Evolutionary conservation across 2,888 invertebrate genomes (phyloP).

Genomic region (Hanleya hanleyi): DNA sequence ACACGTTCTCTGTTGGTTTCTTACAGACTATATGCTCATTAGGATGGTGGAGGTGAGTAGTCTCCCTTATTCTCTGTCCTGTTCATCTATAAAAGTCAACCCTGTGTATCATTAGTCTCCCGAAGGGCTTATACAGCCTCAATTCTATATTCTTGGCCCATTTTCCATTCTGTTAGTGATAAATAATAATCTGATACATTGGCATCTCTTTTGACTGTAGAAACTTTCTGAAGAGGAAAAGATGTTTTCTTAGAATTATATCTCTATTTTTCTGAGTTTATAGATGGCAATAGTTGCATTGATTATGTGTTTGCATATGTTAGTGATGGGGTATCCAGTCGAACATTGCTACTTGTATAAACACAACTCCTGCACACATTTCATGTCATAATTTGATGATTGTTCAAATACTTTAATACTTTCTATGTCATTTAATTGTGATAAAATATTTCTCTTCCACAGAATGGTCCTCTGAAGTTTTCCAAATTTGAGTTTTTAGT

Average conservation of each 20-base stretch:
- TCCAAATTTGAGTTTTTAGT: conserved; percentile 95
- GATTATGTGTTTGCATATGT: no score
- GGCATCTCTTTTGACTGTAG: not conserved
- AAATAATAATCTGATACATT: not conserved
- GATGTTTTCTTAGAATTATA: no score
- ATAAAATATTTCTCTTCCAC: conserved; percentile 61
- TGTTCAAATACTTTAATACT: not conserved
- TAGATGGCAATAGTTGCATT: no score
- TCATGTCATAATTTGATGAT: no score
- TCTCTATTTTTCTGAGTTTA: no score
- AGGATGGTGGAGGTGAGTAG: conserved; percentile 51
- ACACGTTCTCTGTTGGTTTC: conserved; percentile 95
- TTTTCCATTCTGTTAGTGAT: not conserved
- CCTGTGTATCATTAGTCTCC: not conserved
- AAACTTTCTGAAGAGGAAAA: no score
- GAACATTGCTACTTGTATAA: no score
- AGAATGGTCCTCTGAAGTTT: conserved; percentile 94
- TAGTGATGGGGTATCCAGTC: no score
- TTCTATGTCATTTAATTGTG: not conserved
- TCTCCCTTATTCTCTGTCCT: no score
- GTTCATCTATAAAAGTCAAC: no score
- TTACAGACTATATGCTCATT: conserved; percentile 95
- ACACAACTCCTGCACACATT: no score
- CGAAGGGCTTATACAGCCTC: no score
- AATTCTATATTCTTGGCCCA: not conserved